These are phyloP conservation scores for Cladorhizidae sp. DNA, from an alignment of 37 sponge, comb jelly and placozoan species.

Conservation along the genomic window DNA sequence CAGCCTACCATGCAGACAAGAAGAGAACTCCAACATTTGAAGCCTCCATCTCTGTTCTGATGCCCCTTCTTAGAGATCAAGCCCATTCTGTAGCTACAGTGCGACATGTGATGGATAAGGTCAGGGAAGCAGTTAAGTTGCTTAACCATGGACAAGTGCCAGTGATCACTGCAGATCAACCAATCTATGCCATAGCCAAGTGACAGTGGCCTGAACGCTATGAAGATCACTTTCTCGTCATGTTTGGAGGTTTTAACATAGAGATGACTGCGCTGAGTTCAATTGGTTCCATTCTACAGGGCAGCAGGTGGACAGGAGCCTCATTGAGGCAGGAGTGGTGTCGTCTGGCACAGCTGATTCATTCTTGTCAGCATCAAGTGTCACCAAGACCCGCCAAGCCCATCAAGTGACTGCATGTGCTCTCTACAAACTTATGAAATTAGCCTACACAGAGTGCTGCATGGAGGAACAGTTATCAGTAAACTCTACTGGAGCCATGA, in stretches of 20 bases:
- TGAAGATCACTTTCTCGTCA: conserved; percentile 36
- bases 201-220: conserved; percentile 35
- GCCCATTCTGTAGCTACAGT: conserved; percentile 47
- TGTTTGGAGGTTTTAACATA: conserved; percentile 9
- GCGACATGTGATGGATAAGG: conserved; percentile 21
- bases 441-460: conserved; percentile 13
- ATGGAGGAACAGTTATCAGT: neutral
- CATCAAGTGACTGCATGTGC: conserved; percentile 32
- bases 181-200: conserved; percentile 35
- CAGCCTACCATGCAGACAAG: conserved; percentile 39
- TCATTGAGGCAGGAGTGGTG: conserved; percentile 27
- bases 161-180: conserved; percentile 42
- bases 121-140: conserved; percentile 38
- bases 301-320: conserved; percentile 41
- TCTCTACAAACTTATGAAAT: conserved; percentile 16
- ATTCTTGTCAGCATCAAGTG: conserved; percentile 2
- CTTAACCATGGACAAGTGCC: conserved; percentile 32
- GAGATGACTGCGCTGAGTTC: conserved; percentile 36
- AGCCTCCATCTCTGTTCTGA: neutral
- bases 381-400: conserved; percentile 1
- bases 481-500: conserved; percentile 12
- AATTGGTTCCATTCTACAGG: conserved; percentile 17
- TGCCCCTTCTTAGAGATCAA: conserved; percentile 9
- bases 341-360: conserved; percentile 3
- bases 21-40: neutral